Conservation (phyloP, 1,140 invertebrate species). For the Caerostris darwini region DNA sequence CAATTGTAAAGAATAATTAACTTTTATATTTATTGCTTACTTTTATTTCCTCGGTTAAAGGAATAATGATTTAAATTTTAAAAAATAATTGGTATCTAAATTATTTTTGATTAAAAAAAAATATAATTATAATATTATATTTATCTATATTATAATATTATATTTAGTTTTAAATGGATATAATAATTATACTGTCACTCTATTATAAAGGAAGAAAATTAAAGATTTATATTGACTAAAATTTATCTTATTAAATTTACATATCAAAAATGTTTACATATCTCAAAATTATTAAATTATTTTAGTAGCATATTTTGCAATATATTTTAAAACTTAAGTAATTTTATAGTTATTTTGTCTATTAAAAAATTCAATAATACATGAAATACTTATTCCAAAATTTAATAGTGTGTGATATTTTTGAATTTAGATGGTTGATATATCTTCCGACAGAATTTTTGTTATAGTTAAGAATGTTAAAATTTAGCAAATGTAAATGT, state of each 20-base stretch:
- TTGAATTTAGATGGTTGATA: neutral
- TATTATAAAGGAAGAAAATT: neutral
- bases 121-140: neutral
- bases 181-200: neutral
- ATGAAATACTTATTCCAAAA: neutral
- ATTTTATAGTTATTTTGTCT: neutral
- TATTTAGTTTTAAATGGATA: neutral
- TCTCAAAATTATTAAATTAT: constrained; percentile 14
- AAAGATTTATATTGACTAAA: neutral
- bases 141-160: neutral
- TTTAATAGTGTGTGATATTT: neutral
- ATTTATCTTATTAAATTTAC: neutral
- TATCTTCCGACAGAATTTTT: neutral
- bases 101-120: neutral
- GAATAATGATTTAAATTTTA: too few relatives aligned
- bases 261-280: constrained; percentile 26
- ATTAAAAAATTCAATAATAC: neutral
- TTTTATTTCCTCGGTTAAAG: too few relatives aligned
- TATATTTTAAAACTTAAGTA: neutral
- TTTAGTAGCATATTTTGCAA: neutral
- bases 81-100: neutral
- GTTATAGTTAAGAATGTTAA: neutral
- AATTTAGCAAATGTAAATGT: neutral
- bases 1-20: neutral
- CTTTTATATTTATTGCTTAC: too few relatives aligned